phyloP scores from a whole-genome alignment of 2,797 vertebrate genomes.

The Myotis pilosus region DNA sequence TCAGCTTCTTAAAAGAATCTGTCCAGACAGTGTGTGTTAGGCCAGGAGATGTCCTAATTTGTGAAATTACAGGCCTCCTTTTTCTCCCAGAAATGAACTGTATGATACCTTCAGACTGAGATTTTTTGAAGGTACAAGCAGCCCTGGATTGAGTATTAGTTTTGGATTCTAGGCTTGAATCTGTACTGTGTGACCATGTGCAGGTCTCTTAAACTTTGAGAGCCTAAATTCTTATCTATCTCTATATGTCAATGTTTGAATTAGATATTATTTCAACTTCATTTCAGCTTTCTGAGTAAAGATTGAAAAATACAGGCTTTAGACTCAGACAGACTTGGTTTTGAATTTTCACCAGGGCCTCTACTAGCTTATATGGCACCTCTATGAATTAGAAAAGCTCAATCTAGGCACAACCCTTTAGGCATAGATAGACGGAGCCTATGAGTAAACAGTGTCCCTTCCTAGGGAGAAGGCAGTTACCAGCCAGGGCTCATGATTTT shows the following conservation, averaged over 20 bases:
- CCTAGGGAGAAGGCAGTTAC: neutral
- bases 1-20: neutral
- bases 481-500: neutral
- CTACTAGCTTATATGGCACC: neutral
- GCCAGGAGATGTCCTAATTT: neutral
- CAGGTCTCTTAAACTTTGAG: neutral
- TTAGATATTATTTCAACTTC: neutral
- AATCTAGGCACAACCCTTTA: neutral
- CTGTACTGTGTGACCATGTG: neutral
- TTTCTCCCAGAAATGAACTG: neutral
- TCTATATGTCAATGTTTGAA: neutral
- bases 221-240: neutral
- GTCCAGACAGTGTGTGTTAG: neutral
- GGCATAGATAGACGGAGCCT: neutral
- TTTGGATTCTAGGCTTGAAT: neutral
- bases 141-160: neutral
- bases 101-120: neutral
- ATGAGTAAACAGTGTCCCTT: neutral
- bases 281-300: conserved; percentile 6
- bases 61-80: neutral
- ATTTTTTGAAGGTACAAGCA: neutral
- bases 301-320: neutral
- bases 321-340: neutral
- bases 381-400: neutral
- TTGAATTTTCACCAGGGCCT: neutral